These are phyloP conservation scores for Apis cerana DNA, from an alignment of 1,140 invertebrate species.

Conservation along the genomic window DNA sequence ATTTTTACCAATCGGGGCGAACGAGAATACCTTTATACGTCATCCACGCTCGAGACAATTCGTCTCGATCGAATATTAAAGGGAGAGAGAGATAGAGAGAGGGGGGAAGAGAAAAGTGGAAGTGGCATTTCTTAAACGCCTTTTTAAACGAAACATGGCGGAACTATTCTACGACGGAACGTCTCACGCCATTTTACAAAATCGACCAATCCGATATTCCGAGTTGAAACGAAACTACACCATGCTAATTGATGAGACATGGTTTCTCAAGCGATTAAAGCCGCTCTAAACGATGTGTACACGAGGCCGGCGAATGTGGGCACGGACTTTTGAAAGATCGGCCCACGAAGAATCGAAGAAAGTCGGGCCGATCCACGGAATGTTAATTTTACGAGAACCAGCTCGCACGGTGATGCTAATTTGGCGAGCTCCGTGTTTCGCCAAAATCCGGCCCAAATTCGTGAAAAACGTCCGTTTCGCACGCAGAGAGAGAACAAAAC, in stretches of 20 bases:
- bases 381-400: constrained; percentile 15
- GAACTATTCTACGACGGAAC: background rate
- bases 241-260: constrained; percentile 45
- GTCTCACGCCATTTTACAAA: constrained; percentile 41
- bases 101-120: background rate
- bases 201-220: constrained; percentile 40
- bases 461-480: background rate
- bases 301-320: constrained; percentile 26
- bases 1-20: background rate
- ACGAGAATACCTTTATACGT: no score
- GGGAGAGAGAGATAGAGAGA: no score
- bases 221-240: constrained; percentile 14
- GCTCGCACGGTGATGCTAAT: constrained; percentile 47
- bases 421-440: background rate
- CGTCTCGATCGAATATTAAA: no score
- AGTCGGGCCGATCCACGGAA: constrained; percentile 29
- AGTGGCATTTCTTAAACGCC: background rate
- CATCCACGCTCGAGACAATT: no score
- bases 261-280: constrained; percentile 23
- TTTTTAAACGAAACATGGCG: constrained; percentile 5
- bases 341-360: background rate
- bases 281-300: constrained; percentile 54
- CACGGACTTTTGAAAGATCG: constrained; percentile 7
- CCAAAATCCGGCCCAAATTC: constrained; percentile 10
- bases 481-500: no score